Conservation (phyloP, 2,113 vertebrate genomes). For the Periophthalmodon schlosseri region DNA sequence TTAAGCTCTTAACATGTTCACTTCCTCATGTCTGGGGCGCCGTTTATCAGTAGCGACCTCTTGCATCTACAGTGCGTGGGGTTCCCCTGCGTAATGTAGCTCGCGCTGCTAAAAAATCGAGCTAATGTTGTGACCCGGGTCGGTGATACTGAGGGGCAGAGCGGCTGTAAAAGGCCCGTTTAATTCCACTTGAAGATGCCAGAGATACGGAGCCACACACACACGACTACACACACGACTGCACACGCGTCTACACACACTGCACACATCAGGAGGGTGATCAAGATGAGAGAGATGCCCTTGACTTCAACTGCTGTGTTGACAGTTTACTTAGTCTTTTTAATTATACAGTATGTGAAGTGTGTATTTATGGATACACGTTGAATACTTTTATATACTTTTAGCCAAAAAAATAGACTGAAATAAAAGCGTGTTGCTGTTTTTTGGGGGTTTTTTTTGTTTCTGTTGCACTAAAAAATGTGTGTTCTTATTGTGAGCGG, state of each 20-base stretch:
- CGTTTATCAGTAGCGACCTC: constrained; percentile 47
- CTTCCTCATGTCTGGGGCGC: constrained; percentile 23
- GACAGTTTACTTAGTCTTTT: constrained; percentile 14
- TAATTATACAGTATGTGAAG: not conserved
- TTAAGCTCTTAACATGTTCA: constrained; percentile 16
- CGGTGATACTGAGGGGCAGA: constrained; percentile 23
- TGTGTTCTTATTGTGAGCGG: too few relatives aligned
- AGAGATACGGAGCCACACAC: constrained; percentile 45
- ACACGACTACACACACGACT: not conserved
- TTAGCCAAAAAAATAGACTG: too few relatives aligned
- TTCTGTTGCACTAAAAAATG: too few relatives aligned
- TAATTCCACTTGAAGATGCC: constrained; percentile 52
- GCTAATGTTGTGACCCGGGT: constrained; percentile 38
- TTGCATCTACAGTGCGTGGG: constrained; percentile 3
- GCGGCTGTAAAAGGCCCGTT: constrained; percentile 44
- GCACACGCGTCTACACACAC: constrained; percentile 1
- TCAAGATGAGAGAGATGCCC: constrained; percentile 56
- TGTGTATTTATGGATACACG: not conserved
- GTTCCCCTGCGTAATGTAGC: constrained; percentile 11
- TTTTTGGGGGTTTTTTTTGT: too few relatives aligned
- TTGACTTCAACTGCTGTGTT: constrained; percentile 39
- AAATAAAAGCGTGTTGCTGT: too few relatives aligned
- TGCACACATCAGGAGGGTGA: constrained; percentile 47
- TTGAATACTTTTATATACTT: too few relatives aligned
- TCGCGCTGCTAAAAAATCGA: constrained; percentile 9